phyloP scores from a whole-genome alignment of 1,140 invertebrate species.

The Heliconius hermathena region DNA sequence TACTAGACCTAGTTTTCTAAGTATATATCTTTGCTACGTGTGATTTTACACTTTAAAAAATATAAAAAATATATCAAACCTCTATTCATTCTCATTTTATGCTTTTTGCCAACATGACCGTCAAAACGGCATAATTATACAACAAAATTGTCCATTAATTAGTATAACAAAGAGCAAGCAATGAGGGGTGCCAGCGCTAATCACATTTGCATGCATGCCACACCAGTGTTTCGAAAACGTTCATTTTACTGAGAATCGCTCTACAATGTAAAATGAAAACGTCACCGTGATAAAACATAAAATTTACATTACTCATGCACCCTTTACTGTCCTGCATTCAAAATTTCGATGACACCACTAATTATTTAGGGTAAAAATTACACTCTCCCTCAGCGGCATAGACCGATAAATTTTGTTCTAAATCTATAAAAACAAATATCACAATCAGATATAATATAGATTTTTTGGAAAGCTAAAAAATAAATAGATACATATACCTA shows the following conservation, averaged over 20 bases:
- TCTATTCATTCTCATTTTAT: neutral
- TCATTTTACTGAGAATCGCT: constrained; percentile 52
- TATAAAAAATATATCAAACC: neutral
- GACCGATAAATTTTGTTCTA: constrained; percentile 20
- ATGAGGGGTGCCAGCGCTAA: constrained; percentile 40
- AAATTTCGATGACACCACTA: constrained; percentile 55
- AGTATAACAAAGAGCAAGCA: constrained; percentile 36
- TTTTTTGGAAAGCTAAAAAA: neutral
- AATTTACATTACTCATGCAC: constrained; percentile 48
- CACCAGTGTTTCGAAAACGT: constrained; percentile 43
- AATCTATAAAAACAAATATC: constrained; percentile 8
- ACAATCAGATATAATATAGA: neutral
- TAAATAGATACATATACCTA: no score
- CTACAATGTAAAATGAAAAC: constrained; percentile 55
- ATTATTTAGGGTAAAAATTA: constrained; percentile 60
- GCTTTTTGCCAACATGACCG: neutral
- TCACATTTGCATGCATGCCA: constrained; percentile 45
- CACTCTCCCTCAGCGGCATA: constrained; percentile 43
- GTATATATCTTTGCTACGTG: no score
- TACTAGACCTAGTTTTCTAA: no score
- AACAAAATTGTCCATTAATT: constrained; percentile 40
- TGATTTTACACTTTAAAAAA: no score
- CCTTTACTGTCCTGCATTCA: constrained; percentile 45
- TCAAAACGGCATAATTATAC: constrained; percentile 31
- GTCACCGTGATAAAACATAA: constrained; percentile 51